phyloP scores from a whole-genome alignment of 2,797 vertebrate species.

The Macroramphosus scolopax region DNA sequence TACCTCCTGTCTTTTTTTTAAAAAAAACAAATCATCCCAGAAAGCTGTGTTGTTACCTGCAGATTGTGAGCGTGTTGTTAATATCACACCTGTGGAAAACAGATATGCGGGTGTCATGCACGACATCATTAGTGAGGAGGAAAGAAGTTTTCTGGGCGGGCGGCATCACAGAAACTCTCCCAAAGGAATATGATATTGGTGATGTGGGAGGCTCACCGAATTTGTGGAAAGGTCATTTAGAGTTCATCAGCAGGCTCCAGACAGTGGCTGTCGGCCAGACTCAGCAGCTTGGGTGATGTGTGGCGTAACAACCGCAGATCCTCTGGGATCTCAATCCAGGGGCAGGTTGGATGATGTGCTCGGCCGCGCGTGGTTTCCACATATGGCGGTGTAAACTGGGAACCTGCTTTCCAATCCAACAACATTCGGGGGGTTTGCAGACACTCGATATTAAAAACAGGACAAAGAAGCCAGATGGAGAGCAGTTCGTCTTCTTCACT shows the following conservation, averaged over 20 bases:
- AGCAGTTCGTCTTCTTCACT: slow-evolving; percentile 21
- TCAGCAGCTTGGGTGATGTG: slow-evolving; percentile 55
- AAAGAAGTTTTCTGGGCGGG: neutral
- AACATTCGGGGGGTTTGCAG: slow-evolving; percentile 31
- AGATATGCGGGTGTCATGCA: too few relatives aligned
- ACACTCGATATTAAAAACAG: slow-evolving; percentile 40
- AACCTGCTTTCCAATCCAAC: slow-evolving; percentile 49
- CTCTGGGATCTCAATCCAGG: slow-evolving; percentile 58
- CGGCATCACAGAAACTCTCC: slow-evolving; percentile 26
- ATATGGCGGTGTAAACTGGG: slow-evolving; percentile 63
- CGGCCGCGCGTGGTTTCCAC: slow-evolving; percentile 59
- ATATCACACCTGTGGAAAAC: too few relatives aligned
- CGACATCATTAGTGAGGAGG: too few relatives aligned
- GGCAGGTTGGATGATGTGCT: slow-evolving; percentile 72
- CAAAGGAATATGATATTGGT: slow-evolving; percentile 7
- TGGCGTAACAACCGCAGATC: slow-evolving; percentile 46
- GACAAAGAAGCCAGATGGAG: slow-evolving; percentile 46
- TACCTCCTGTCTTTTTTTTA: too few relatives aligned
- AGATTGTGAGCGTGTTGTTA: too few relatives aligned
- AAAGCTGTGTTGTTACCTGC: too few relatives aligned
- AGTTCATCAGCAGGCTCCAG: slow-evolving; percentile 57
- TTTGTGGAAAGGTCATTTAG: slow-evolving; percentile 41
- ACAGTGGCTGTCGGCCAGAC: slow-evolving; percentile 48
- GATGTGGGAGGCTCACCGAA: slow-evolving; percentile 23
- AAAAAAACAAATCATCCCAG: too few relatives aligned